phyloP scores from a whole-genome alignment of 2,888 invertebrate species.

The Megaustenia siamemsis region DNA sequence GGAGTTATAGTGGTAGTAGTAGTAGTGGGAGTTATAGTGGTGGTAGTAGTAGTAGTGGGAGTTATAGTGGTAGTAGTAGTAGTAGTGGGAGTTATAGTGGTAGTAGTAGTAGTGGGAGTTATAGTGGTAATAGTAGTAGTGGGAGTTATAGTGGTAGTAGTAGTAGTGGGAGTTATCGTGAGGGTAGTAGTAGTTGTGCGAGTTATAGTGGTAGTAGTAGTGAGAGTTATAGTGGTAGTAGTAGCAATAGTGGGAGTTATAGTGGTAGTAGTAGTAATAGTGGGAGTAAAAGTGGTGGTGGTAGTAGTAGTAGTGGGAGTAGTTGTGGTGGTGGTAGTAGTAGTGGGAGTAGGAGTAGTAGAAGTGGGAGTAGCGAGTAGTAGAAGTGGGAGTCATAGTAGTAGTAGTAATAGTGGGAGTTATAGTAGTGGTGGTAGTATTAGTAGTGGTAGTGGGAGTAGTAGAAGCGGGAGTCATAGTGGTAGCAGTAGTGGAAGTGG shows the following conservation, averaged over 20 bases:
- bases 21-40: neutral
- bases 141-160: conserved; percentile 9
- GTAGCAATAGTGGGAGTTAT: neutral
- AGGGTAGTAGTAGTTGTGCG: neutral
- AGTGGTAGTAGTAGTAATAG: neutral
- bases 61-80: neutral
- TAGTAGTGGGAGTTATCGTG: neutral
- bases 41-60: neutral
- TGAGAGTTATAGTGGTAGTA: no score
- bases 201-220: neutral
- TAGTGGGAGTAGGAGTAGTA: no score
- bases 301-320: no score
- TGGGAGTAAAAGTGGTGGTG: neutral
- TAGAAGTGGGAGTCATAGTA: no score
- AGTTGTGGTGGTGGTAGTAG: no score
- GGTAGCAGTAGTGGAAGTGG: no score
- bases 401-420: neutral
- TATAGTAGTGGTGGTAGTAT: no score
- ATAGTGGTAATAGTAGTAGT: conserved; percentile 1
- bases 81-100: neutral
- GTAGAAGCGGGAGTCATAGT: no score
- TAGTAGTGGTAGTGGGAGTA: no score
- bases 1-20: conserved; percentile 8
- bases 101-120: neutral
- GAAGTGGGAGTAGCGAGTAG: no score